A percentile compares a stretch with the other conserved stretches of the same genome.
phyloP scores from a whole-genome alignment of 1,140 invertebrate genomes.

The Cyclargus thomasi region DNA sequence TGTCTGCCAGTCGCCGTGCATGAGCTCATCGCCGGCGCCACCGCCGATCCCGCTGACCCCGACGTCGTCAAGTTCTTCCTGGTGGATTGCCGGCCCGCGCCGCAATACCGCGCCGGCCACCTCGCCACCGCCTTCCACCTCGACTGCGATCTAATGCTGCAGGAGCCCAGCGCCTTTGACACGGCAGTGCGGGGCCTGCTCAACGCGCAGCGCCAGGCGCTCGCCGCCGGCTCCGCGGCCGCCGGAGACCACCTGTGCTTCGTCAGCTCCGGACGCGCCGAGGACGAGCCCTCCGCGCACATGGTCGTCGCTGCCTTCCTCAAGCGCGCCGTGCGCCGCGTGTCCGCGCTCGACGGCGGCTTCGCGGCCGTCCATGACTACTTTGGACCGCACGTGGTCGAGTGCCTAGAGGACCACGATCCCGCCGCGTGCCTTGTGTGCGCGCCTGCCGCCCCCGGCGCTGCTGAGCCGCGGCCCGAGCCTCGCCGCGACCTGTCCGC shows the following conservation, averaged over 20 bases:
- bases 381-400: conserved; percentile 85
- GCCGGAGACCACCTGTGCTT: conserved; percentile 98
- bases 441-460: conserved; percentile 57
- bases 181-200: conserved; percentile 96
- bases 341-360: conserved; percentile 94
- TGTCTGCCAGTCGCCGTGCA: conserved; percentile 95
- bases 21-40: conserved; percentile 88
- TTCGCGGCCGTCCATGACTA: conserved; percentile 93
- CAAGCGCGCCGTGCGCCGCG: conserved; percentile 94
- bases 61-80: conserved; percentile 93
- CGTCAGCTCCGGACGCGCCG: conserved; percentile 94
- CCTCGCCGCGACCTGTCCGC: conserved; percentile 62
- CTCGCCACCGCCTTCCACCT: conserved; percentile 98
- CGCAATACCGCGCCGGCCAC: conserved; percentile 98
- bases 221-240: conserved; percentile 90
- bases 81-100: conserved; percentile 96
- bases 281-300: conserved; percentile 97
- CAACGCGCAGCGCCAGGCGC: conserved; percentile 91
- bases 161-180: conserved; percentile 94
- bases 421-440: conserved; percentile 87
- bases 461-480: conserved; percentile 43
- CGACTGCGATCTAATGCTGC: conserved; percentile 97
- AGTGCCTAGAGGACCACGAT: conserved; percentile 89
- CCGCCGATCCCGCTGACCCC: conserved; percentile 76
- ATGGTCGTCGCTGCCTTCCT: conserved; percentile 99